phyloP scores from a whole-genome alignment of 2,888 invertebrate genomes.

The Rhopalosiphum nymphaeae region DNA sequence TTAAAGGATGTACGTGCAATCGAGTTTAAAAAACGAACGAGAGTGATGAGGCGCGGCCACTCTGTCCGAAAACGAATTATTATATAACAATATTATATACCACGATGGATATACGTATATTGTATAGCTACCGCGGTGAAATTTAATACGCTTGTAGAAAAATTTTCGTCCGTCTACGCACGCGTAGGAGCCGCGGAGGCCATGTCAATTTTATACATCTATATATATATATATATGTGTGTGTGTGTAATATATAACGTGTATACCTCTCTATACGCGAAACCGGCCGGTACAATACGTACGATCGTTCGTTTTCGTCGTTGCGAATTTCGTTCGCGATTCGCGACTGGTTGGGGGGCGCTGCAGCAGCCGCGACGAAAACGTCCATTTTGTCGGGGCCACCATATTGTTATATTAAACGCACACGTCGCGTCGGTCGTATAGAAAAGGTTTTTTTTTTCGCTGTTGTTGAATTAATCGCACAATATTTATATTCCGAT shows the following conservation, averaged over 20 bases:
- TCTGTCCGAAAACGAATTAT: too few relatives aligned
- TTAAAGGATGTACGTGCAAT: too few relatives aligned
- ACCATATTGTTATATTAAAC: constrained; percentile 2
- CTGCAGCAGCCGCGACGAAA: not conserved
- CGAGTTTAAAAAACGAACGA: too few relatives aligned
- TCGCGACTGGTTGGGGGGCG: not conserved
- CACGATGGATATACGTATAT: too few relatives aligned
- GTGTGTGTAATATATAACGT: too few relatives aligned
- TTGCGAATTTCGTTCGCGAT: not conserved
- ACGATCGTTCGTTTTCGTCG: not conserved
- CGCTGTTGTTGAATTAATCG: constrained; percentile 2
- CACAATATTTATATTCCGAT: constrained; percentile 34
- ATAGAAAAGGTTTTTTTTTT: not conserved
- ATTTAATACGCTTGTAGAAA: not conserved
- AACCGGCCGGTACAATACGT: not conserved
- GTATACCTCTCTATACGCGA: not conserved
- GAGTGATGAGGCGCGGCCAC: too few relatives aligned
- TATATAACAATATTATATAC: too few relatives aligned
- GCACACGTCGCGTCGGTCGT: not conserved
- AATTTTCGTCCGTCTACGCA: not conserved
- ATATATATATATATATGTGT: not conserved
- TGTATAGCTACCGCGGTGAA: not conserved
- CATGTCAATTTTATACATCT: not conserved
- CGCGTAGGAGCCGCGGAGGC: constrained; percentile 11
- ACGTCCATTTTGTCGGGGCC: constrained; percentile 51